Base-by-base conservation (phyloP, 2,113 vertebrate species). In the Ophiodon elongatus region DNA sequence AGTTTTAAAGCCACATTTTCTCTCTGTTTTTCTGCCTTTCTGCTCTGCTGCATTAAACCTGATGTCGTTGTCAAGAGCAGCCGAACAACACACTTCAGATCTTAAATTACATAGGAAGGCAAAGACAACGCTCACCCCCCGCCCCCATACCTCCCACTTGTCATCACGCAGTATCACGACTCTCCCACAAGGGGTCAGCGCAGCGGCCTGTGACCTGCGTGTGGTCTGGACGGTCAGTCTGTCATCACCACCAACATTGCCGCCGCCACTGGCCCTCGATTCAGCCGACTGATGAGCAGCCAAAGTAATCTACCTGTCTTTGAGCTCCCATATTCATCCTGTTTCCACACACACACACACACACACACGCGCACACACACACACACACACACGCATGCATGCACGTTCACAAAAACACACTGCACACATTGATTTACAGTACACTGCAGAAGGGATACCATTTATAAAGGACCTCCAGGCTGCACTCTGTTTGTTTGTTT, bases 401-500 rank as follows among this genome's bases (percentile, higher is more conserved):
- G 3, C 27, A 70, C 10, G 1, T n/a, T 4, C 19, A 69, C 21
- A 50, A 66, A 86, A 67, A 80, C 82, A 92, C 91, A 89, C 89
- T 85, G 85, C 79, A 77, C 85, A 92, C 92, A 94, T 89, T 93
- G 93, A 94, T 92, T 89, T 90, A 79, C 74, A 83, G 84, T 47
- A 9, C 59, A 56, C 71, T 69, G 86, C 73, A 91, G 89, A 93
- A 92, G 86, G 91, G 88, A 88, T 57, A 52, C 85, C 89, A 93
- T 93, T 94, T 92, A 93, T 85, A 63, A 85, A 85, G 75, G 90
- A 90, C 91, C 92, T 93, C 91, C 73, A 21, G 73, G 91, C 86
- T 86, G 80, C 72, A 52, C 86, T 75, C 47, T 87, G 74, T 92
- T 91, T 93, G 87, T 92, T 94, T 93, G 91, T 94, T 94, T 94